Evolutionary conservation across 2,113 vertebrate species (phyloP).

Genomic region (Puffinus mauretanicus): DNA sequence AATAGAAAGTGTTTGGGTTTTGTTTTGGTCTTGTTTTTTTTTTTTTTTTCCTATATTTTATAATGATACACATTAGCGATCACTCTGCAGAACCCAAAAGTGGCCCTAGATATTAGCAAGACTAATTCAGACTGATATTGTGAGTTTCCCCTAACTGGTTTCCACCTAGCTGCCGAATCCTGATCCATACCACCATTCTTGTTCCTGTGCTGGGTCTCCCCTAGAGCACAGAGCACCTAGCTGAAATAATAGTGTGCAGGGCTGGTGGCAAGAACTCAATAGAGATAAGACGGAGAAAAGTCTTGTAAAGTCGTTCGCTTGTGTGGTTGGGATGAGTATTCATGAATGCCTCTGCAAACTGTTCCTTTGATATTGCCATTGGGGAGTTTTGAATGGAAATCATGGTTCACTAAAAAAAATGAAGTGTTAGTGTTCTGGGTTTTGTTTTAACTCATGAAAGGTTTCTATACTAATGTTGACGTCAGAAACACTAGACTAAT

Average conservation of each 20-base stretch:
- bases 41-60: neutral
- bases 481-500: neutral
- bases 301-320: neutral
- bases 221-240: neutral
- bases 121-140: neutral
- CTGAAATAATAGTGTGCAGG: neutral
- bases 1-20: neutral
- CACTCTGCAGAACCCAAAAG: neutral
- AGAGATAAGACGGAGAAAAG: neutral
- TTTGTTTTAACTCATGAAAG: neutral
- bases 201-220: neutral
- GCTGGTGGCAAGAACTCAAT: neutral
- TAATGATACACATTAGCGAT: neutral
- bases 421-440: neutral
- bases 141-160: neutral
- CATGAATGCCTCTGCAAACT: neutral
- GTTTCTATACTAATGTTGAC: neutral
- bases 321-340: neutral
- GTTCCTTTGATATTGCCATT: neutral
- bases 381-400: neutral
- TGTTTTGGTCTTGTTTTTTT: rapidly evolving
- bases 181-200: neutral
- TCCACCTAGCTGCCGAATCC: neutral
- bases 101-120: neutral
- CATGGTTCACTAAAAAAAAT: neutral